phyloP scores from a whole-genome alignment of 2,113 vertebrate species.

The Panurus biarmicus region DNA sequence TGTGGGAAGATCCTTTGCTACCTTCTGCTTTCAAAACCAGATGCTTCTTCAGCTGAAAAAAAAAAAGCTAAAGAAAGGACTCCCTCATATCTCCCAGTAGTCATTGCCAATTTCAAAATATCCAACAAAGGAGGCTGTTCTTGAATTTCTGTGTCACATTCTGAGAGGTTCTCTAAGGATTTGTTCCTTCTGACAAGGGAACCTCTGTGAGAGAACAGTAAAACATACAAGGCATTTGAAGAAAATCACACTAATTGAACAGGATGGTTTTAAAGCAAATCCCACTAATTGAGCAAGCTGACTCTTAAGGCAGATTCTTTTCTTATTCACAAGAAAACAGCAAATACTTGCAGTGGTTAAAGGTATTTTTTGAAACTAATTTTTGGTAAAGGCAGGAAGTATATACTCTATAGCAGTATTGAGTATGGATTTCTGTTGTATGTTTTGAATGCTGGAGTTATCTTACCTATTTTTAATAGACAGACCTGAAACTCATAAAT shows the following conservation, averaged over 20 bases:
- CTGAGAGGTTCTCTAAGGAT: background rate
- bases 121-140: background rate
- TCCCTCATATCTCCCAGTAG: background rate
- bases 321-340: background rate
- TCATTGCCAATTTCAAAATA: background rate
- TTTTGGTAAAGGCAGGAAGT: background rate
- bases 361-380: background rate
- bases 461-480: background rate
- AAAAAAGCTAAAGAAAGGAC: background rate
- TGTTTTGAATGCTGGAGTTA: background rate
- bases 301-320: background rate
- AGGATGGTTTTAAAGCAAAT: constrained; percentile 32
- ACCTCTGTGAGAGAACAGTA: background rate
- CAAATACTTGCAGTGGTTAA: background rate
- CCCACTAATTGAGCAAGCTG: background rate
- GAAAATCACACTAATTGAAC: constrained; percentile 21
- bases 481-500: background rate
- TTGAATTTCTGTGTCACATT: background rate
- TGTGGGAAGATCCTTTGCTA: background rate
- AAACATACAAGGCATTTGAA: background rate
- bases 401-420: background rate
- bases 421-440: background rate
- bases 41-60: background rate
- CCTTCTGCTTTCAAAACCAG: background rate
- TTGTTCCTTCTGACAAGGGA: background rate